These are phyloP conservation scores for Capreolus pygargus DNA, from an alignment of 2,113 vertebrate species.

Conservation along the genomic window DNA sequence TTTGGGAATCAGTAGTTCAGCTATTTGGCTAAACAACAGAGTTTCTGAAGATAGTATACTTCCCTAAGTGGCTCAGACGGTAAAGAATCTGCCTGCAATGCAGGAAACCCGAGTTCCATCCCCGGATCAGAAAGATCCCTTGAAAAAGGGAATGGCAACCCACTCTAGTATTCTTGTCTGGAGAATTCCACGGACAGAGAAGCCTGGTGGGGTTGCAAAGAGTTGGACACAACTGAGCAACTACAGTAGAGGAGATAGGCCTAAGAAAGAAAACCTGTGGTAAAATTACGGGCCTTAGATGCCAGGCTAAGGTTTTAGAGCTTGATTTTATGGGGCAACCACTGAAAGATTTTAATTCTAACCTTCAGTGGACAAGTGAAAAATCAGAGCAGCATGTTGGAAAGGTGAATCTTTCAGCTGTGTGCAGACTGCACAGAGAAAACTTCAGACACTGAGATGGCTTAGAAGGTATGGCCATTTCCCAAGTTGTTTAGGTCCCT, in stretches of 20 bases:
- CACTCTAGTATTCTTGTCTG: neutral
- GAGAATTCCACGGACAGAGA: neutral
- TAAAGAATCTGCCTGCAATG: neutral
- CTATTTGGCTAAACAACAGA: neutral
- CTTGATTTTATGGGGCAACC: neutral
- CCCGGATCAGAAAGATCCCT: neutral
- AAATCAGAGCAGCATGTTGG: neutral
- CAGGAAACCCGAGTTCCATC: neutral
- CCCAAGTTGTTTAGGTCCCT: neutral
- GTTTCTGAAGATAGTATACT: neutral
- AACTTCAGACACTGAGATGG: neutral
- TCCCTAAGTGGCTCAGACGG: neutral
- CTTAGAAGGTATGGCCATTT: neutral
- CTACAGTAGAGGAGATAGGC: neutral
- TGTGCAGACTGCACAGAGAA: neutral
- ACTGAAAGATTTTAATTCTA: constrained; percentile 9
- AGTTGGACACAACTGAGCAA: neutral
- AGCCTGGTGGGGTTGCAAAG: neutral
- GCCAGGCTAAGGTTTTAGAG: constrained; percentile 1
- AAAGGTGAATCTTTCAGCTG: neutral
- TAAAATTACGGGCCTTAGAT: neutral
- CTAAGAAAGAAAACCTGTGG: neutral
- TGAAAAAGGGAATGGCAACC: neutral
- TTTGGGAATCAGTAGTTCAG: neutral
- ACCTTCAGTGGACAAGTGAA: neutral